Evolutionary conservation across 2,113 vertebrate species (phyloP).

Genomic region (Microtus ochrogaster): DNA sequence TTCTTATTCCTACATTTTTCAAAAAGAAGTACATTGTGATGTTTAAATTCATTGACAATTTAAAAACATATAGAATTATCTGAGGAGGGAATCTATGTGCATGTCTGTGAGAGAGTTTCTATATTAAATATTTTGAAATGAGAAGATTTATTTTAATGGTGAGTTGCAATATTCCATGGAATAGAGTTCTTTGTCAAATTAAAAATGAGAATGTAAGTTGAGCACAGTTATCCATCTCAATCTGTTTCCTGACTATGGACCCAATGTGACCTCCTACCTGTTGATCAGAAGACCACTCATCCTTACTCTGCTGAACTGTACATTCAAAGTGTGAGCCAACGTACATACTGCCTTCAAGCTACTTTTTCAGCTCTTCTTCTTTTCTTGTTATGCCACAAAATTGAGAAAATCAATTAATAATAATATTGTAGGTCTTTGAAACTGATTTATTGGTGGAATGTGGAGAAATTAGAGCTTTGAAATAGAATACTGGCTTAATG

Average conservation of each 20-base stretch:
- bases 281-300: background rate
- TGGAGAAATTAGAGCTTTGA: background rate
- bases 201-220: no score
- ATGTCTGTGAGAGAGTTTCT: background rate
- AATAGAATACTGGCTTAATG: background rate
- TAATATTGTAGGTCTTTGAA: background rate
- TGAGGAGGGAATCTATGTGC: background rate
- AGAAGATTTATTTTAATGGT: no score
- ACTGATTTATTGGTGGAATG: background rate
- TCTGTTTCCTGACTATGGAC: no score
- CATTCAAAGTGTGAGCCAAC: no score
- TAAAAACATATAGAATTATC: background rate
- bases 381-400: no score
- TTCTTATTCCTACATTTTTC: background rate
- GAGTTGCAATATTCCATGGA: no score
- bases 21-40: background rate
- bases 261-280: rapidly evolving
- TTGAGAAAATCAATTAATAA: background rate
- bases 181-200: background rate
- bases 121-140: background rate
- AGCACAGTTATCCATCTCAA: background rate
- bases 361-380: background rate
- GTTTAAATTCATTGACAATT: background rate
- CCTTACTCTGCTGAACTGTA: background rate
- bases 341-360: background rate